Base-by-base conservation (phyloP, 2,888 invertebrate species). In the Keiferia lycopersicella region DNA sequence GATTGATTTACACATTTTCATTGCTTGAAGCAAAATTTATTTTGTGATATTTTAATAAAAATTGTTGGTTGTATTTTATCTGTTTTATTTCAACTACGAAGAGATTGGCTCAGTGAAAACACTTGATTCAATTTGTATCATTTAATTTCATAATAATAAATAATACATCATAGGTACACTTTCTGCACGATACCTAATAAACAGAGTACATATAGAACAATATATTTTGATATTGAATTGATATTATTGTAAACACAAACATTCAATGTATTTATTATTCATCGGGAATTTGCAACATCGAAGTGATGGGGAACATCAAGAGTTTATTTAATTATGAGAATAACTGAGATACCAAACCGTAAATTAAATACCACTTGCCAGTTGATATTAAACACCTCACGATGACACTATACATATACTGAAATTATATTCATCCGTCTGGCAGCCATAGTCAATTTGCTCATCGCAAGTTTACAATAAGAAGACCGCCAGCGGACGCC, bases 21-120 rank as follows among this genome's bases (percentile, higher is more conserved):
- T 68, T 69, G 73, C 73, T 71, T 63, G 58, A 68, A 71, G 70
- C 71, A 71, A 69, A 69, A 50, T 45, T 41, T 67, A 48, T 68
- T 64, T 65, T 68, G 71, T 71, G 70, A 71, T 71, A 71, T 70
- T 69, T 66, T 64, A 64, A 64, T 16, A 56, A 58, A 66, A 66
- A 66, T 57, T 59, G 63, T 66, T 66, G 39, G 7, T 38, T 16
- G n/a, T n/a, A 22, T 16, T 14, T n/a, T 7, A 30, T 51, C 20
- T n/a, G 4, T 65, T 14, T 51, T 41, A 56, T 53, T 68, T 65
- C 12, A 34, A 34, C 3, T 14, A 41, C 0, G 14, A 41, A 14
- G 41, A 14, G 41, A 26, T 34, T 39, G 12, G 39, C 1, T 39
- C 38, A 45, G 18, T 39, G 50, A 45, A 56, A 56, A 51, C 34